phyloP scores from a whole-genome alignment of 2,797 vertebrate species.

The Crocidura indochinensis region DNA sequence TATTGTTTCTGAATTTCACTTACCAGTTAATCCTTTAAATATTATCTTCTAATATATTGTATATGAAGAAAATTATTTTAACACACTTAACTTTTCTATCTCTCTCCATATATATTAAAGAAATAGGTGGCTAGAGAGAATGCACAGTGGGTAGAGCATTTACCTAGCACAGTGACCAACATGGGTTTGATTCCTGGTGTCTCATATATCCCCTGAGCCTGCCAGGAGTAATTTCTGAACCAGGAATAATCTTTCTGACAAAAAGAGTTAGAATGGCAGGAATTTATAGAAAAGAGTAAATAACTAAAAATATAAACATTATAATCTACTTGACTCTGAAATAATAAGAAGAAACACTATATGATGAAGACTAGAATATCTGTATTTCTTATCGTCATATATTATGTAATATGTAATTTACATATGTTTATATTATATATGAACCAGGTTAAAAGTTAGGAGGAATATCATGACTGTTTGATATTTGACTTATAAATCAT shows the following conservation, averaged over 20 bases:
- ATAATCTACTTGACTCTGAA: neutral
- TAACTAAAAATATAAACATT: neutral
- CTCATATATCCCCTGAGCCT: too few relatives aligned
- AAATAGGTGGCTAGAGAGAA: neutral
- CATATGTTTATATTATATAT: neutral
- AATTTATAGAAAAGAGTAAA: neutral
- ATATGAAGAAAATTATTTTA: neutral
- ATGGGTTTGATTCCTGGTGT: too few relatives aligned
- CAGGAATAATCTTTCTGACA: too few relatives aligned
- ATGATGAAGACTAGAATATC: neutral
- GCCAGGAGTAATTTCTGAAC: too few relatives aligned
- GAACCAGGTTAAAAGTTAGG: neutral
- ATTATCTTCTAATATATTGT: neutral
- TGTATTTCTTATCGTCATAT: too few relatives aligned
- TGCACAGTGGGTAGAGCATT: too few relatives aligned
- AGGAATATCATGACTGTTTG: neutral
- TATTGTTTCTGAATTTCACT: neutral
- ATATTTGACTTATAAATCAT: neutral
- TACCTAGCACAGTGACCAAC: too few relatives aligned
- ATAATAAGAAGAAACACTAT: neutral
- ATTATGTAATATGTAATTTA: neutral
- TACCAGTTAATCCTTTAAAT: neutral
- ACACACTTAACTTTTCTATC: neutral
- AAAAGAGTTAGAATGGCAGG: neutral
- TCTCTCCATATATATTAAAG: conserved; percentile 10